Evolutionary conservation across 2,888 invertebrate species (phyloP), one percentile per base, ranked within the genome.

Genomic region (Oscheius sp.): DNA sequence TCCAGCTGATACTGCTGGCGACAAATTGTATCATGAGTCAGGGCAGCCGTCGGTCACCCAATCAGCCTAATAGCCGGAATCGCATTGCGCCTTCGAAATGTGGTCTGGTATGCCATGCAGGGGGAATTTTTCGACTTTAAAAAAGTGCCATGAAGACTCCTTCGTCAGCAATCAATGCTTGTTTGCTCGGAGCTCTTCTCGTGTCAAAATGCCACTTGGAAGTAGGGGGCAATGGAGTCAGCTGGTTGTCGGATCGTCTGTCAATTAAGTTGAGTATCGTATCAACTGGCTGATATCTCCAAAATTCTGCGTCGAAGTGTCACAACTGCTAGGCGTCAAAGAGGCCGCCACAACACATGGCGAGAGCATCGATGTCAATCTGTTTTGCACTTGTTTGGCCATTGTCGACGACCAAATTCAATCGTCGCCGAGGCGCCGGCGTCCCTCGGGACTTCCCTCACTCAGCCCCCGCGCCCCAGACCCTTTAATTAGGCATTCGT

Each of bases 51-150:
- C 54, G 54, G 41, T 44, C 44, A 59, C 44, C 59, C 59, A 59
- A 59, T 59, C 59, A 59, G 59, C 59, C 44, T 59, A 59, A 59
- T 59, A 59, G 59, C 38, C 59, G 38, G 59, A 59, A 54, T 54
- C 54, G 54, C 54, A 54, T 54, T 54, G 33, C 54, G 50, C 28
- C 54, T 47, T 20, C 17, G n/a, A n/a, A n/a, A n/a, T n/a, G n/a
- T n/a, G n/a, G n/a, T n/a, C n/a, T n/a, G n/a, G n/a, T n/a, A n/a
- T n/a, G 36, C 8, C 36, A 36, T 9, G 36, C 8, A 36, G 36
- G 14, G 36, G 36, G 36, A 36, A 8, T 47, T 17, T 20, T 5
- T 47, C 47, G 20, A 33, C 30, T 17, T 30, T n/a, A n/a, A 17
- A 41, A 26, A 17, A 41, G 59, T 26, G 59, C 36, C 57, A 57